phyloP scores from a whole-genome alignment of 2,113 vertebrate genomes.

The Symphodus melops region DNA sequence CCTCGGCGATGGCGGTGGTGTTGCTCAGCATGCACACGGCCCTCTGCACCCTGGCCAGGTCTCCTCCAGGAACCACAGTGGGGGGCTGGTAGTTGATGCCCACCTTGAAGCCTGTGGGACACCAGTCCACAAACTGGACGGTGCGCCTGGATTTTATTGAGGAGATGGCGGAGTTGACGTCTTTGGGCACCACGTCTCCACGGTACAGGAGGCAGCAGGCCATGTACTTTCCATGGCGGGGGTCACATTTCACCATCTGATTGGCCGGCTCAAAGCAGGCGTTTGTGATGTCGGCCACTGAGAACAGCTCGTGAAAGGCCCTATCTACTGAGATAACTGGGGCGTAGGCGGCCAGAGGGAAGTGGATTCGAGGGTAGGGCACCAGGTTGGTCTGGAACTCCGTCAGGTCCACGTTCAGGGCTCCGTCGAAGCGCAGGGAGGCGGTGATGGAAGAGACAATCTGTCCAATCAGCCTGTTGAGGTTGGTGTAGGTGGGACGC shows the following conservation, averaged over 20 bases:
- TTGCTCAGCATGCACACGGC: conserved; percentile 92
- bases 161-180: conserved; percentile 88
- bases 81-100: conserved; percentile 88
- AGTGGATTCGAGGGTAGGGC: conserved; percentile 86
- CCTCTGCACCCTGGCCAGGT: conserved; percentile 88
- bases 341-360: conserved; percentile 88
- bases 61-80: conserved; percentile 87
- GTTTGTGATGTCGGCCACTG: conserved; percentile 86
- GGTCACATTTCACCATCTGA: conserved; percentile 89
- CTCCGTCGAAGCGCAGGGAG: conserved; percentile 81
- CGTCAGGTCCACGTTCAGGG: conserved; percentile 78
- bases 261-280: conserved; percentile 89
- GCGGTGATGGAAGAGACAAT: no score
- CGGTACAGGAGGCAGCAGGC: conserved; percentile 88
- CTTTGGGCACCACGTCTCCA: conserved; percentile 88
- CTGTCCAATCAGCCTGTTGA: no score
- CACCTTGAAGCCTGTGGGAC: conserved; percentile 83
- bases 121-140: conserved; percentile 83
- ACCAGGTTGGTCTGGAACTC: conserved; percentile 85
- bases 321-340: conserved; percentile 90
- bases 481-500: no score
- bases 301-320: conserved; percentile 87
- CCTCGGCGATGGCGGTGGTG: conserved; percentile 88
- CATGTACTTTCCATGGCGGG: conserved; percentile 89
- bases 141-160: conserved; percentile 87